phyloP scores from a whole-genome alignment of 2,113 vertebrate species.

The Morone saxatilis region DNA sequence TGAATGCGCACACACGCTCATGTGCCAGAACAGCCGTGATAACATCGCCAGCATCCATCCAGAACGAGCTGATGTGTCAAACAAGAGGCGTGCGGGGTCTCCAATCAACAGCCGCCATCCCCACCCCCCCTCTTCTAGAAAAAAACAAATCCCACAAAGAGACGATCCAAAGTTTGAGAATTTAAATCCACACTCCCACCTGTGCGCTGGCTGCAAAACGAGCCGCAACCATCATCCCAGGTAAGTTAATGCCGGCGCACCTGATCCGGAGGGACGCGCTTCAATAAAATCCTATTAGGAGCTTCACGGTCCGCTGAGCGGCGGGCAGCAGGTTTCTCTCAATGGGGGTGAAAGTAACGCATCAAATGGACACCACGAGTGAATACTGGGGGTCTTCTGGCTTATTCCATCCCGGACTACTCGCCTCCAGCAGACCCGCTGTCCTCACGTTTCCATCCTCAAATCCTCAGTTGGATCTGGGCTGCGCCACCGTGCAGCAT shows the following conservation, averaged over 20 bases:
- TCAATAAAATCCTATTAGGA: slow-evolving; percentile 41
- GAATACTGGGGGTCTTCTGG: not conserved
- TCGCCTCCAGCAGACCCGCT: slow-evolving; percentile 14
- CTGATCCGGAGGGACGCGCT: slow-evolving; percentile 48
- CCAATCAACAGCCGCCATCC: slow-evolving; percentile 8
- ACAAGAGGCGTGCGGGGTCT: slow-evolving; percentile 31
- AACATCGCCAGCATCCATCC: slow-evolving; percentile 48
- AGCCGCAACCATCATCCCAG: slow-evolving; percentile 24
- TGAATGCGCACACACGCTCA: not conserved
- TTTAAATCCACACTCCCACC: slow-evolving; percentile 43
- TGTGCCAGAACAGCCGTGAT: slow-evolving; percentile 8
- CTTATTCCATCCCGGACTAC: slow-evolving; percentile 17
- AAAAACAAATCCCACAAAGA: slow-evolving; percentile 4
- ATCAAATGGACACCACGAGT: slow-evolving; percentile 9
- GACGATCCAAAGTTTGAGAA: slow-evolving; percentile 49
- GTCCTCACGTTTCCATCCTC: slow-evolving; percentile 53
- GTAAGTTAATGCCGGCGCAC: slow-evolving; percentile 44
- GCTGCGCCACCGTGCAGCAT: slow-evolving; percentile 67
- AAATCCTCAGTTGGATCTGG: slow-evolving; percentile 56
- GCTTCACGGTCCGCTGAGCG: slow-evolving; percentile 33
- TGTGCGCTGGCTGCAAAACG: slow-evolving; percentile 1
- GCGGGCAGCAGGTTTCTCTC: not conserved
- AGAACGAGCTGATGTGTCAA: slow-evolving; percentile 10
- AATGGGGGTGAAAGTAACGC: not conserved
- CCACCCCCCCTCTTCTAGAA: too few species aligned